Evolutionary conservation across 2,113 vertebrate species (phyloP).

Genomic region (Catharus fuscescens): DNA sequence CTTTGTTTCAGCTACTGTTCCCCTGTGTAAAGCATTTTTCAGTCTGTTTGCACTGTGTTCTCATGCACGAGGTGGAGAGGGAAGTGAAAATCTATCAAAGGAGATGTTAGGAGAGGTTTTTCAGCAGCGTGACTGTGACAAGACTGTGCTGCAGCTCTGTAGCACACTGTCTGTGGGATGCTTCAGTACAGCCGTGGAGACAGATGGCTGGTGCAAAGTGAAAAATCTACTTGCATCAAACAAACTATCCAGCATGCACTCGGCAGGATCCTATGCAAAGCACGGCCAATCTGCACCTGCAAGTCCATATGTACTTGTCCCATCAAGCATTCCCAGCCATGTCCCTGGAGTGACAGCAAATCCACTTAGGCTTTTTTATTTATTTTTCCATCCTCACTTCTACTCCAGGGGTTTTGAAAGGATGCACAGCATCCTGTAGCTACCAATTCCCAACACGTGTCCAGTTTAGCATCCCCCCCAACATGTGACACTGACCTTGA

Average conservation of each 20-base stretch:
- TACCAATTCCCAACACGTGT: background rate
- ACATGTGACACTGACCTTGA: background rate
- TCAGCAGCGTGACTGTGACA: background rate
- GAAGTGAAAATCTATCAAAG: background rate
- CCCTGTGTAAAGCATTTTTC: background rate
- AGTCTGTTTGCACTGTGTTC: background rate
- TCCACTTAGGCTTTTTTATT: background rate
- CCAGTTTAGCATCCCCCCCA: background rate
- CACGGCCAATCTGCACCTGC: conserved; percentile 9
- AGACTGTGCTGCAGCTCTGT: background rate
- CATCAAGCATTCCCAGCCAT: background rate
- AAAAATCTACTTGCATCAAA: conserved; percentile 17
- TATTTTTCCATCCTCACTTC: background rate
- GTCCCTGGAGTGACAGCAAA: background rate
- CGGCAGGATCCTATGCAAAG: background rate
- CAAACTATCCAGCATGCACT: background rate
- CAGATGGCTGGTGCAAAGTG: conserved; percentile 45
- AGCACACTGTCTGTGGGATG: background rate
- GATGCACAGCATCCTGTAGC: background rate
- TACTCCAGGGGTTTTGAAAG: background rate
- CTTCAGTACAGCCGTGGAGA: background rate
- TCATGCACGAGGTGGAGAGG: background rate
- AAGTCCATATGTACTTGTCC: background rate
- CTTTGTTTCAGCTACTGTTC: background rate
- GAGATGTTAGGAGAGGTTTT: background rate